Evolutionary conservation across 1,140 invertebrate species (phyloP).

Genomic region (Cardiocondyla obscurior): DNA sequence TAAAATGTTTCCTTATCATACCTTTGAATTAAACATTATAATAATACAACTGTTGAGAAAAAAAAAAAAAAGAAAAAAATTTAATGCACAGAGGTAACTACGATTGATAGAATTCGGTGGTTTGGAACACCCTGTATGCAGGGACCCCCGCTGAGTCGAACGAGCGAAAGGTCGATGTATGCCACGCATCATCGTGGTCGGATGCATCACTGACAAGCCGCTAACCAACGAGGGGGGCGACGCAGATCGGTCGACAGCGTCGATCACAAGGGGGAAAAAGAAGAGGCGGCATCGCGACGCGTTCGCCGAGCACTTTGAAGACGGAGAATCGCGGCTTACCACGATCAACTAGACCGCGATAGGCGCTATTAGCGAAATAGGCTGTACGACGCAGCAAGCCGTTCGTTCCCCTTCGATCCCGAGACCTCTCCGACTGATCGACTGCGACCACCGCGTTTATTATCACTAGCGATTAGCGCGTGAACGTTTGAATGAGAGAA

Average conservation of each 20-base stretch:
- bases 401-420: constrained; percentile 12
- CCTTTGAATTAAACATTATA: too few species aligned
- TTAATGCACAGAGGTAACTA: neutral
- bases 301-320: constrained; percentile 19
- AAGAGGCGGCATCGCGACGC: neutral
- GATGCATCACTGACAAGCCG: constrained; percentile 40
- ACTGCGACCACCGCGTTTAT: neutral
- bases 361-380: constrained; percentile 45
- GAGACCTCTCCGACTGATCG: neutral
- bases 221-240: neutral
- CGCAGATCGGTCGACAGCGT: neutral
- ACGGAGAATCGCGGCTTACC: constrained; percentile 14
- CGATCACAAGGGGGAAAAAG: neutral
- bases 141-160: constrained; percentile 46
- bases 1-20: too few species aligned
- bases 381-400: constrained; percentile 12
- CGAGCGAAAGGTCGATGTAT: constrained; percentile 46
- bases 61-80: neutral
- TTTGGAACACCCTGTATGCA: constrained; percentile 14
- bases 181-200: constrained; percentile 31
- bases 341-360: constrained; percentile 43
- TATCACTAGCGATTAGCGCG: neutral
- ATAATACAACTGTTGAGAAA: too few species aligned
- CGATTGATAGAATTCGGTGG: neutral
- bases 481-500: neutral